Evolutionary conservation across 1,140 invertebrate genomes (phyloP), one percentile per base, ranked within the genome.

Genomic region (Ptiloglossa arizonensis): DNA sequence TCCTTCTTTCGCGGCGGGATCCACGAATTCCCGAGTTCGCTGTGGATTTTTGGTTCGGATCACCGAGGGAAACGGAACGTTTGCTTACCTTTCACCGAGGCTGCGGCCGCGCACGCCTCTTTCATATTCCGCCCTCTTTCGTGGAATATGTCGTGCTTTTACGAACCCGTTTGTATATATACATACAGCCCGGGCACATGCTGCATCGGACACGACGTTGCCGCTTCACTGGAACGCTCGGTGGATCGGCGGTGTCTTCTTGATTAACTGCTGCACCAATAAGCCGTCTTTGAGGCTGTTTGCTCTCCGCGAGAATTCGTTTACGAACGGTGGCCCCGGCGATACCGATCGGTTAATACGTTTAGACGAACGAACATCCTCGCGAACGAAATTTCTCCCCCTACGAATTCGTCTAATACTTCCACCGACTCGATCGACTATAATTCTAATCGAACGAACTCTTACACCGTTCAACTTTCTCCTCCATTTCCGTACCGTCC

Each of bases 91-190:
- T 85, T 70, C 75, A n/a, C 44, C 81, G 27, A 24, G 17, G 68
- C 66, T 35, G 70, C 32, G 66, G 27, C 29, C 64, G 48, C 74
- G 81, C 48, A 38, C 38, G 81, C 62, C 68, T 81, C 83, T 83
- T 81, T 84, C 83, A 84, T 84, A 85, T 85, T 78, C 82, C 79
- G 73, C 44, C 50, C 74, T 67, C 66, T 78, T 85, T 85, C 83
- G 73, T 81, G 70, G 83, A 85, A 85, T 67, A 85, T 85, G 77
- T 81, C 73, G 48, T 71, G 57, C 82, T 80, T 85, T 85, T 85
- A 85, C 83, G 78, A 59, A 72, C 70, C 79, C 56, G 68, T 81
- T 66, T 85, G 82, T 85, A 48, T 85, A 84, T 84, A 85, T 73
- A 85, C 82, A 48, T 81, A 81, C 70, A 56, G 59, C 54, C 57